These are phyloP conservation scores for Felis chaus DNA, from an alignment of 2,113 vertebrate genomes.

Conservation along the genomic window DNA sequence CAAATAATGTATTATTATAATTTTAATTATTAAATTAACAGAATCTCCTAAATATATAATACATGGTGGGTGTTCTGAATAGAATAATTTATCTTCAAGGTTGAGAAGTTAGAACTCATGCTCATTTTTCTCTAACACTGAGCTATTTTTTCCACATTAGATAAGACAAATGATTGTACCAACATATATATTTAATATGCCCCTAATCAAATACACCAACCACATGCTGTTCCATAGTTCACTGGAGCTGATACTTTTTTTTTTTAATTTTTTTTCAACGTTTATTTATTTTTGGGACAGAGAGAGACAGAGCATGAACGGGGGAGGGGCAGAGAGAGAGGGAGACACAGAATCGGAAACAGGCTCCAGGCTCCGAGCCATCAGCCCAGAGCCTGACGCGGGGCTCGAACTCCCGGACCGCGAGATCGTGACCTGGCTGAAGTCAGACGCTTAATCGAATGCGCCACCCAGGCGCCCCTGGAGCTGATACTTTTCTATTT, in stretches of 20 bases:
- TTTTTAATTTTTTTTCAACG: too few species aligned
- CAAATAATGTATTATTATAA: conserved; percentile 67
- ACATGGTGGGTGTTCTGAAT: conserved; percentile 17
- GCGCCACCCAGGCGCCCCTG: neutral
- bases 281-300: too few species aligned
- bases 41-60: conserved; percentile 57
- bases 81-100: conserved; percentile 62
- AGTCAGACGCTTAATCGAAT: too few species aligned
- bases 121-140: conserved; percentile 65
- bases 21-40: conserved; percentile 75
- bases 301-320: too few species aligned
- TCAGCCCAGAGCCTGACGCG: too few species aligned
- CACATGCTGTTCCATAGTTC: neutral
- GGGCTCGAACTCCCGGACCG: too few species aligned
- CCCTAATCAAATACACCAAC: conserved; percentile 57
- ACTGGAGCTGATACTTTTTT: neutral
- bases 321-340: too few species aligned
- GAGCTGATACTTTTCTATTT: neutral
- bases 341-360: too few species aligned
- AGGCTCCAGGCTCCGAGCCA: too few species aligned
- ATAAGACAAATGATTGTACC: conserved; percentile 59
- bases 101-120: conserved; percentile 65
- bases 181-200: conserved; percentile 71
- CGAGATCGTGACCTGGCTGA: too few species aligned
- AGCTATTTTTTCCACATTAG: conserved; percentile 51